These are phyloP conservation scores for Hydrophis major DNA, from an alignment of 2,797 vertebrate genomes.

Conservation along the genomic window DNA sequence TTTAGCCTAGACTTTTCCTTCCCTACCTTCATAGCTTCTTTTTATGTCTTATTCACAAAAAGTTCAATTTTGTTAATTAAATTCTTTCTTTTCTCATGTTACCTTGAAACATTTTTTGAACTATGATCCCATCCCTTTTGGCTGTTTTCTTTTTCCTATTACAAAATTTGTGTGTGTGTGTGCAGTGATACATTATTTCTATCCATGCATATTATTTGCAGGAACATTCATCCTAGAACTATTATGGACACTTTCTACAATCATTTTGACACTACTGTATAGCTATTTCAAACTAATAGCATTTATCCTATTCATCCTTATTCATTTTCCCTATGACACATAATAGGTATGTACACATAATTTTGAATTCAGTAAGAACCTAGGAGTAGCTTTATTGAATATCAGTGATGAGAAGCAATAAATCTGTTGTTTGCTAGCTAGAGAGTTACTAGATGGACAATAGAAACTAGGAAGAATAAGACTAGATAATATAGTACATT, in stretches of 20 bases:
- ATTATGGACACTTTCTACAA: background rate
- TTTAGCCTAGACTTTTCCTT: slow-evolving; percentile 67
- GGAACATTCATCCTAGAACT: background rate
- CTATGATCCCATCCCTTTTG: slow-evolving; percentile 44
- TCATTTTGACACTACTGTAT: background rate
- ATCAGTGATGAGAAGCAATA: background rate
- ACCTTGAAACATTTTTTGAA: slow-evolving; percentile 57
- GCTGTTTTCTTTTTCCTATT: slow-evolving; percentile 45
- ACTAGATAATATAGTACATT: background rate
- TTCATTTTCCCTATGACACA: too few species aligned
- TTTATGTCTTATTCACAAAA: slow-evolving; percentile 62
- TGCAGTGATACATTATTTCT: slow-evolving; percentile 30
- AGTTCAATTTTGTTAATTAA: slow-evolving; percentile 29
- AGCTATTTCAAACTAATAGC: background rate
- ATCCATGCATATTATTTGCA: background rate
- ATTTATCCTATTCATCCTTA: background rate
- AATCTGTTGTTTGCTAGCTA: background rate
- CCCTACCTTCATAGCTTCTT: slow-evolving; percentile 59
- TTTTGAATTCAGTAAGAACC: background rate
- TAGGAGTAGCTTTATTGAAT: background rate
- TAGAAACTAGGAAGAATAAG: background rate
- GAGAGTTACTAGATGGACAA: background rate
- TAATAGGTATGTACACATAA: background rate
- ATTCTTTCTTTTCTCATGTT: slow-evolving; percentile 51
- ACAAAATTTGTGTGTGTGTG: background rate